A percentile compares a stretch with the other conserved stretches of the same genome.
phyloP scores from a whole-genome alignment of 2,113 vertebrate genomes.

The Macaca mulatta region DNA sequence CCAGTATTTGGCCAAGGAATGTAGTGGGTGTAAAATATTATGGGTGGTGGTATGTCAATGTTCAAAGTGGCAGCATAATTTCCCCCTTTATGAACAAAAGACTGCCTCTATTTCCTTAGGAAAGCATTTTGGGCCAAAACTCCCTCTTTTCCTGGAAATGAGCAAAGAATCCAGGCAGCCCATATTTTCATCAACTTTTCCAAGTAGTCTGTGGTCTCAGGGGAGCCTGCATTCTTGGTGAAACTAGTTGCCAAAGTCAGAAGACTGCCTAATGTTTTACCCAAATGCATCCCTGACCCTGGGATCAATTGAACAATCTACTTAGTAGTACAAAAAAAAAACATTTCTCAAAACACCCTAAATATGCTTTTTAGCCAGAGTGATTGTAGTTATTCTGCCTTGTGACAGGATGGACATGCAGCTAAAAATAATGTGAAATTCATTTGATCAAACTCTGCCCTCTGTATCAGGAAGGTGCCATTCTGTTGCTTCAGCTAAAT shows the following conservation, averaged over 20 bases:
- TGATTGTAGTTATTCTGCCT: neutral
- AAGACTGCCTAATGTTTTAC: neutral
- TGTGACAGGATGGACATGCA: neutral
- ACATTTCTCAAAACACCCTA: neutral
- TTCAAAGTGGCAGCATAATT: neutral
- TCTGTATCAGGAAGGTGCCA: neutral
- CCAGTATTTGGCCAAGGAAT: neutral
- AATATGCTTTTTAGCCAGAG: neutral
- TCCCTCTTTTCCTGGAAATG: neutral
- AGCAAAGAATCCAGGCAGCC: neutral
- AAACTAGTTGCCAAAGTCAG: neutral
- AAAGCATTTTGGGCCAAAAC: neutral
- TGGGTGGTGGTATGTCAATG: neutral
- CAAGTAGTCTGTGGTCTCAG: neutral
- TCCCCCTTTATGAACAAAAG: neutral
- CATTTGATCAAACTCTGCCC: neutral
- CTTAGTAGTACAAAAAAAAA: neutral
- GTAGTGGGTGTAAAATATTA: neutral
- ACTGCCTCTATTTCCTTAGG: neutral
- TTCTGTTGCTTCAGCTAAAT: constrained; percentile 26
- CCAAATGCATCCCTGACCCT: neutral
- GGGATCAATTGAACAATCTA: neutral
- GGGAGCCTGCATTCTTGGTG: neutral
- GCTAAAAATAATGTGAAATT: constrained; percentile 43
- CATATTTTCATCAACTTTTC: neutral